A percentile compares a stretch with the other conserved stretches of the same genome.
Conservation (phyloP, 2,888 invertebrate genomes). For the Candidula unifasciata region DNA sequence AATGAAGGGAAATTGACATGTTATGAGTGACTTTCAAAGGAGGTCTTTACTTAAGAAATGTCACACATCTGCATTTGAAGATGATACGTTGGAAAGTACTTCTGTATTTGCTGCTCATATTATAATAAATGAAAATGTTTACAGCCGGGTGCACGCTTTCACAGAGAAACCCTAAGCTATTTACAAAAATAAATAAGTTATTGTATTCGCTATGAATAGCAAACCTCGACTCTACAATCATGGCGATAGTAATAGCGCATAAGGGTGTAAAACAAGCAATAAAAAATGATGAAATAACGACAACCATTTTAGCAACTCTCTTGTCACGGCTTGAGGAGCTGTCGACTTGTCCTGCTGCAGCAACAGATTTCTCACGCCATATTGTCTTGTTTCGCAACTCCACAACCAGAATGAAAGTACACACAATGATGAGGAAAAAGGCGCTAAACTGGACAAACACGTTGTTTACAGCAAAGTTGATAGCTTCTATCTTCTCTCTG, state of each 20-base stretch:
- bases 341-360: neutral
- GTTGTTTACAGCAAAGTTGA: slow-evolving; percentile 1
- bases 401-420: slow-evolving; percentile 11
- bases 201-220: neutral
- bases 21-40: too few species aligned
- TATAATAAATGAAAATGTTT: slow-evolving; percentile 29
- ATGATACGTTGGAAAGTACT: neutral
- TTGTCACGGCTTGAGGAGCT: neutral
- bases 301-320: slow-evolving; percentile 4
- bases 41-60: too few species aligned
- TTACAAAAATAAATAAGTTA: slow-evolving; percentile 7
- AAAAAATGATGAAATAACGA: slow-evolving; percentile 5
- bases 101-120: slow-evolving; percentile 29
- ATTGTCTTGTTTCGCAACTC: neutral
- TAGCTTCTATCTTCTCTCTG: slow-evolving; percentile 3
- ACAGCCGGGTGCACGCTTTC: slow-evolving; percentile 5
- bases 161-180: neutral
- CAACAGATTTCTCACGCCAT: slow-evolving; percentile 2
- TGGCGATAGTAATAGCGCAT: neutral
- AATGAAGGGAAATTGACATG: too few species aligned
- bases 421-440: neutral
- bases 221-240: slow-evolving; percentile 1
- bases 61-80: too few species aligned
- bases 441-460: neutral
- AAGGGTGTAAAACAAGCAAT: neutral